Evolutionary conservation across 1,140 invertebrate species (phyloP).

Genomic region (Pygmarrhopalites habei): DNA sequence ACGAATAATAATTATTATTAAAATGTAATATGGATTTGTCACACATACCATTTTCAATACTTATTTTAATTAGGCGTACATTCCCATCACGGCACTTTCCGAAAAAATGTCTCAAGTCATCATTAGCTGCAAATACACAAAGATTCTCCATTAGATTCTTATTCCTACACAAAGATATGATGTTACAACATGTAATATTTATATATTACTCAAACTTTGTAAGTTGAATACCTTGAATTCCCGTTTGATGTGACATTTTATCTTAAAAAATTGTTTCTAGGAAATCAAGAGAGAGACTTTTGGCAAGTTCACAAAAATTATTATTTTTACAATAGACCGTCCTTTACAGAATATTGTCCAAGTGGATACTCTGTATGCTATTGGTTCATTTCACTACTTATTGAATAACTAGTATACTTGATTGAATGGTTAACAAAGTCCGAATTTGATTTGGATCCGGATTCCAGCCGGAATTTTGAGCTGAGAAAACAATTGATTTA

Average conservation of each 20-base stretch:
- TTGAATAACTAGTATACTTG: too few species aligned
- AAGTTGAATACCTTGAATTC: constrained; percentile 57
- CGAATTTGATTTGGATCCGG: too few species aligned
- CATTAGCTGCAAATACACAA: constrained; percentile 63
- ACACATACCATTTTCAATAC: constrained; percentile 74
- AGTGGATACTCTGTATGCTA: too few species aligned
- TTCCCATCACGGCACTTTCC: constrained; percentile 73
- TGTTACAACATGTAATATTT: constrained; percentile 15
- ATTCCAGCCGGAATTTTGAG: too few species aligned
- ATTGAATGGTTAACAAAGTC: too few species aligned
- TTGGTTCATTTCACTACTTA: too few species aligned
- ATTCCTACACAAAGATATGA: neutral
- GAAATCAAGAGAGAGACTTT: neutral
- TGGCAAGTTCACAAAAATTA: neutral
- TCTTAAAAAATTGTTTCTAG: neutral
- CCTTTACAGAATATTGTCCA: too few species aligned
- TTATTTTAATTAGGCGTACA: constrained; percentile 70
- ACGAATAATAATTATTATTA: too few species aligned
- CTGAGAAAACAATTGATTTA: neutral
- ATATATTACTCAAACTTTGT: neutral
- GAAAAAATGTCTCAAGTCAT: constrained; percentile 69
- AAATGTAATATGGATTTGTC: constrained; percentile 32
- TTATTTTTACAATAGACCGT: too few species aligned
- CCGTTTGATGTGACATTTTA: constrained; percentile 69
- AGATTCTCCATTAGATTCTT: constrained; percentile 26